A percentile compares a stretch with the other conserved stretches of the same genome.
These are phyloP conservation scores for Heliconius cydno DNA, from an alignment of 2,888 invertebrate species.

Conservation along the genomic window DNA sequence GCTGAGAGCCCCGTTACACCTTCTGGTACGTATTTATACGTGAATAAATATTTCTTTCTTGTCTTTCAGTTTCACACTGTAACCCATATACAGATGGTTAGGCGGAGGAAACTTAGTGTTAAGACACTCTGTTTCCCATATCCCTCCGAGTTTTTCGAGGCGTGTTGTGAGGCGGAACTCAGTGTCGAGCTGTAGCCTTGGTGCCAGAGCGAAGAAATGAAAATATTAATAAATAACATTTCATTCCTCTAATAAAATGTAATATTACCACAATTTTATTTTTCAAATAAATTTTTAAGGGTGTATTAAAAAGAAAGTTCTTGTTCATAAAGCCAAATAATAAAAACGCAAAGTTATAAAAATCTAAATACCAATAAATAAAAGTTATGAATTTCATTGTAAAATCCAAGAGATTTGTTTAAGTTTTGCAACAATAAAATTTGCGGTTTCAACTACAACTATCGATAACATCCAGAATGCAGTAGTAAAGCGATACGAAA, in stretches of 20 bases:
- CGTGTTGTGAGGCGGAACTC: too few species aligned
- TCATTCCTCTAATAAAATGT: not conserved
- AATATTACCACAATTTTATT: not conserved
- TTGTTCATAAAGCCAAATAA: constrained; percentile 10
- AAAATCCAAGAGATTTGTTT: not conserved
- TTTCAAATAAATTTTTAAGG: not conserved
- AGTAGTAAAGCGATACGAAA: not conserved
- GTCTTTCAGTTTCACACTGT: too few species aligned
- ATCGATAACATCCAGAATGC: not conserved
- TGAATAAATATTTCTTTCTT: not conserved
- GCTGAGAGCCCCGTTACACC: constrained; percentile 75
- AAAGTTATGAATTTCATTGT: not conserved
- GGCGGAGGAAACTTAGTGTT: too few species aligned
- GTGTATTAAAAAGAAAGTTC: not conserved
- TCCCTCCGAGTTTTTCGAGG: too few species aligned
- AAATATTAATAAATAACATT: too few species aligned
- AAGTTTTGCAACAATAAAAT: constrained; percentile 9
- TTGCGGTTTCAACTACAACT: not conserved
- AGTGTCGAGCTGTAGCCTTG: too few species aligned
- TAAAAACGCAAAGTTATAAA: constrained; percentile 1
- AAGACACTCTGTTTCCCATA: too few species aligned
- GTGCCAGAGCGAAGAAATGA: too few species aligned
- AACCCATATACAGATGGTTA: too few species aligned
- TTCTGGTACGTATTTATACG: constrained; percentile 62
- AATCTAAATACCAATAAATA: not conserved